A percentile compares a stretch with the other conserved stretches of the same genome.
Evolutionary conservation across 2,888 invertebrate genomes (phyloP).

Genomic region (Beris morrisii): DNA sequence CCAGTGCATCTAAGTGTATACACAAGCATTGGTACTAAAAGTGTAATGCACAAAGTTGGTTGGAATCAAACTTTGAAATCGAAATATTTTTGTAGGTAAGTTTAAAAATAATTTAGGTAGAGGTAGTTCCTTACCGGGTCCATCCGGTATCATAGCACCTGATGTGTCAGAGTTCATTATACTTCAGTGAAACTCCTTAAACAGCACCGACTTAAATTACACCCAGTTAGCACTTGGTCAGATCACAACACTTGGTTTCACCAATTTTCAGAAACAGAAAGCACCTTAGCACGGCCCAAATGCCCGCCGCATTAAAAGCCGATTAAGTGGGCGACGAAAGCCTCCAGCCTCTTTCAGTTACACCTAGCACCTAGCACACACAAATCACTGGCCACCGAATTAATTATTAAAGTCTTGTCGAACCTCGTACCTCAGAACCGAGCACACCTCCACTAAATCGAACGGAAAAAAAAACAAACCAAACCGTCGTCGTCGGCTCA

Average conservation of each 20-base stretch:
- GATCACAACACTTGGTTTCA: too few species aligned
- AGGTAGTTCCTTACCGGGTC: conserved; percentile 15
- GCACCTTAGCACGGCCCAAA: background rate
- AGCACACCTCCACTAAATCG: conserved; percentile 27
- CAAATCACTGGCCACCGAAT: conserved; percentile 1
- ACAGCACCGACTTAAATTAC: too few species aligned
- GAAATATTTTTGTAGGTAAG: too few species aligned
- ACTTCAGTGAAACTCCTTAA: too few species aligned
- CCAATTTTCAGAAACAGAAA: too few species aligned
- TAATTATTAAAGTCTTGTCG: conserved; percentile 27
- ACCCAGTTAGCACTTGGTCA: too few species aligned
- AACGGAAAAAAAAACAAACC: background rate
- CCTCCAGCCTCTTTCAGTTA: background rate
- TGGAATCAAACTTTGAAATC: too few species aligned
- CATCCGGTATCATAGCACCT: conserved; percentile 24
- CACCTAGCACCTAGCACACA: background rate
- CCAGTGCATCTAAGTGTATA: too few species aligned
- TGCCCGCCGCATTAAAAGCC: background rate
- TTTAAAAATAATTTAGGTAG: too few species aligned
- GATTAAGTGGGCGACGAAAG: background rate
- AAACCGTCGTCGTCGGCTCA: conserved; percentile 29
- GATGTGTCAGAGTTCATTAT: too few species aligned
- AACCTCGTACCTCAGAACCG: conserved; percentile 15
- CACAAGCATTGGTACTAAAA: too few species aligned
- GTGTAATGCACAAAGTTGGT: too few species aligned